These are phyloP conservation scores for Palythoa heliodiscus DNA, from an alignment of 92 coral and sea anemone species.

Conservation along the genomic window DNA sequence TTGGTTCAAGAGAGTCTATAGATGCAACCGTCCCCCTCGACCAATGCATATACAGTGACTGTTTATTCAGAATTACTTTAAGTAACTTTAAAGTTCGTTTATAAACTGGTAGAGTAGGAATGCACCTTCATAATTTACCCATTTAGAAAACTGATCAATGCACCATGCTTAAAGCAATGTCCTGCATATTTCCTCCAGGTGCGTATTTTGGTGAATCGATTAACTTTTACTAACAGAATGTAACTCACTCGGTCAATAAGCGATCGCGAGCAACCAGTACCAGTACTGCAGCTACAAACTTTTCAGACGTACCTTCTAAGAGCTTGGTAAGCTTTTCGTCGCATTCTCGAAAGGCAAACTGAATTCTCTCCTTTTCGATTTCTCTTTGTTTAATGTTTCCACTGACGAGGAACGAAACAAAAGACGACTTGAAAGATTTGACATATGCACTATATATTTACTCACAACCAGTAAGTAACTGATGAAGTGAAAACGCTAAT, in stretches of 20 bases:
- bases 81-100: too few relatives aligned
- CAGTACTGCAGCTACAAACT: not conserved
- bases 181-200: too few relatives aligned
- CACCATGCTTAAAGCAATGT: too few relatives aligned
- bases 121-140: too few relatives aligned
- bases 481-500: not conserved
- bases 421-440: not conserved
- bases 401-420: conserved; percentile 39
- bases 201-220: too few relatives aligned
- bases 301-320: conserved; percentile 68
- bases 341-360: conserved; percentile 79
- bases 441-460: not conserved
- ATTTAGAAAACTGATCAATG: too few relatives aligned
- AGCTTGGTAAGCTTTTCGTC: conserved; percentile 81
- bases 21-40: too few relatives aligned
- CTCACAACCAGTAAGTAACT: not conserved
- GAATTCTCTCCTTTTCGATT: conserved; percentile 86
- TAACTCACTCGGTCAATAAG: not conserved
- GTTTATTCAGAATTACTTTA: too few relatives aligned
- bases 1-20: too few relatives aligned
- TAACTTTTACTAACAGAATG: not conserved
- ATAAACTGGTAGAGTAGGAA: too few relatives aligned
- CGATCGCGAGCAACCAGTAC: too few relatives aligned
- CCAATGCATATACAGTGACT: too few relatives aligned
- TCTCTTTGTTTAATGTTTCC: conserved; percentile 86